Base-by-base conservation (phyloP, 2,797 vertebrate species). In the Buceros bicornis region DNA sequence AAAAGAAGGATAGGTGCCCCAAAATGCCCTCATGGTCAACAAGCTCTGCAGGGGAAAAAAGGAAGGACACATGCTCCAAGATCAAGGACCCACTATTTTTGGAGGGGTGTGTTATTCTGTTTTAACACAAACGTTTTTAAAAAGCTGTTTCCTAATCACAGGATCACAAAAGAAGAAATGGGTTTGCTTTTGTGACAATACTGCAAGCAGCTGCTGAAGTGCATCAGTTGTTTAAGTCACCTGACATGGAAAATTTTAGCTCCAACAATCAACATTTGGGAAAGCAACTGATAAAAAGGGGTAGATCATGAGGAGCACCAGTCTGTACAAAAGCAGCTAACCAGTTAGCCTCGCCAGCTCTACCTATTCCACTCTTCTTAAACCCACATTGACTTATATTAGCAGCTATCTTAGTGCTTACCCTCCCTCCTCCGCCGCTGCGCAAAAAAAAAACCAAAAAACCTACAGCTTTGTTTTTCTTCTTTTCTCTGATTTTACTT, bases 21-120 rank as follows among this genome's bases (percentile, higher is more conserved):
- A 20, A 83, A 95, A 64, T 19, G 14, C 42, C 35, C 9, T 21
- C 65, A 1, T 5, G 10, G 18, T 28, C 18, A 91, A 64, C 16
- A 78, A 64, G 10, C 16, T 78, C 22, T 0, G 0, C 8, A 15
- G 10, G 11, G 6, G 10, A 2, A 4, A 5, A 22, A 61, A 13
- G 8, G 16, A 60, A 67, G 18, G 40, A 47, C 6, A 37, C 4
- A 25, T 0, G 4, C 47, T 70, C 9, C 61, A 67, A 51, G 47
- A 86, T 14, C 22, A 87, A 72, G 29, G 26, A 69, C 6, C 8
- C 11, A 16, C 8, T 42, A 7, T 8, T 11, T n/a, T 45, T 58
- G 11, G 25, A 20, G 6, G 3, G 4, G 6, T n/a, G 53, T 56
- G 28, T 56, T 28, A 28, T 21, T 69, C 71, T 67, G 14, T 28